Conservation (phyloP, 2,888 invertebrate species). For the Polymixis lichenea region DNA sequence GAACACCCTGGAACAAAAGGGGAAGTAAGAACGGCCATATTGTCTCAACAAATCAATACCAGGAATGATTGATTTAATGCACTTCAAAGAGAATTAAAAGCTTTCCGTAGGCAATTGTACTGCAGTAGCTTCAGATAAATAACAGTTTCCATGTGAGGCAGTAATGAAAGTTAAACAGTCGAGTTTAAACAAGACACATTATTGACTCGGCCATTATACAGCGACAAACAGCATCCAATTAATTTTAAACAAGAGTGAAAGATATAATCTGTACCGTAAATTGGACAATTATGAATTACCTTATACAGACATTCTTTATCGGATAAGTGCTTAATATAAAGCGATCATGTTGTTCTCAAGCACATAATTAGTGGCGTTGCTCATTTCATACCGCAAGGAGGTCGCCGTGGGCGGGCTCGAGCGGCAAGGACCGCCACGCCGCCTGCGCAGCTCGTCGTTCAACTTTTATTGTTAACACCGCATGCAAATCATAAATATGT, state of each 20-base stretch:
- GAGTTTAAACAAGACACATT: constrained; percentile 17
- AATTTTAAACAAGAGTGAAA: constrained; percentile 38
- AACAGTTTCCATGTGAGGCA: constrained; percentile 21
- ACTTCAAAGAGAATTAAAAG: constrained; percentile 30
- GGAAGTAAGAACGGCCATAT: constrained; percentile 24
- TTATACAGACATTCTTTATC: constrained; percentile 58
- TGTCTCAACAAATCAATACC: constrained; percentile 48
- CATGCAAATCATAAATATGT: constrained; percentile 80
- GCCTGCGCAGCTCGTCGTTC: constrained; percentile 66
- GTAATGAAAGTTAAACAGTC: constrained; percentile 37
- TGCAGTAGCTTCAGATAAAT: constrained; percentile 25
- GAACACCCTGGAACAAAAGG: constrained; percentile 17
- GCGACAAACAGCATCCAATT: constrained; percentile 36
- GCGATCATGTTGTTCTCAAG: constrained; percentile 58
- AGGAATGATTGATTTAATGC: constrained; percentile 21
- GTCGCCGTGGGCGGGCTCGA: constrained; percentile 68
- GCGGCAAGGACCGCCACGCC: constrained; percentile 71
- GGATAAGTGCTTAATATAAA: constrained; percentile 60
- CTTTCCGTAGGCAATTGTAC: constrained; percentile 28
- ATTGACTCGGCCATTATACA: constrained; percentile 24
- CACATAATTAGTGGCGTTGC: constrained; percentile 62
- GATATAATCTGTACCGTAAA: constrained; percentile 42
- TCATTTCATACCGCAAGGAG: constrained; percentile 57
- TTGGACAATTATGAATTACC: constrained; percentile 50
- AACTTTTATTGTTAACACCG: constrained; percentile 74